Evolutionary conservation across 2,113 vertebrate species (phyloP), one percentile per base, ranked within the genome.

Genomic region (Dipodomys ordii): DNA sequence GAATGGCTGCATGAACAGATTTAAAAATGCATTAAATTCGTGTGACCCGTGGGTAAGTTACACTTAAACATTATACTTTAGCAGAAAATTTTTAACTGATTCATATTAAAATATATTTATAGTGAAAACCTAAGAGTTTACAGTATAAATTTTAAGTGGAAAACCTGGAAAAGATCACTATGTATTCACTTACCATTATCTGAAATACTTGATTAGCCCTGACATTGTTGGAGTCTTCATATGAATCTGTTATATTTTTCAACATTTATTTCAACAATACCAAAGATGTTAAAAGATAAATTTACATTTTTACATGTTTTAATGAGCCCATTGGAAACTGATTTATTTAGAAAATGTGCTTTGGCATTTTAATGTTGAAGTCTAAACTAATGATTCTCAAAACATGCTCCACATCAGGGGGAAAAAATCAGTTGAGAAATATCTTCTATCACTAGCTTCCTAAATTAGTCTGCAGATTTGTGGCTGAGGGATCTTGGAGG

Each of bases 1-100:
- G 98, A 99, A 98, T 22, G 99, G 99, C 94, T 99, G 99, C 97
- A 98, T 99, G 97, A 99, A 99, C 95, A 98, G 98, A 96, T 99
- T 99, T 98, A 98, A 98, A 97, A 99, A 98, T 20, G 99, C 98
- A 76, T 97, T 99, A 86, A 99, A 99, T 98, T 99, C 99, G 81
- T 98, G 97, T 96, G 99, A 99, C 96, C 99, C 99, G 25, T 99
- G 98, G 99, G 99, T 99, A 98, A 98, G 98, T 95, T 67, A 49
- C 46, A 91, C 53, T 64, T 77, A 94, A 60, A 67, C 88, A 83
- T 94, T 83, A 7, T 0, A 0, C 60, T 53, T 88, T 91, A 93
- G 76, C 69, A 92, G 73, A 44, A 91, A 91, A 27, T 77, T 78
- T 88, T 95, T 39, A 88, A 28, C 96, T 32, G 23, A 39, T 94